Evolutionary conservation across 2,113 vertebrate genomes (phyloP).

Genomic region (Tamias sibiricus): DNA sequence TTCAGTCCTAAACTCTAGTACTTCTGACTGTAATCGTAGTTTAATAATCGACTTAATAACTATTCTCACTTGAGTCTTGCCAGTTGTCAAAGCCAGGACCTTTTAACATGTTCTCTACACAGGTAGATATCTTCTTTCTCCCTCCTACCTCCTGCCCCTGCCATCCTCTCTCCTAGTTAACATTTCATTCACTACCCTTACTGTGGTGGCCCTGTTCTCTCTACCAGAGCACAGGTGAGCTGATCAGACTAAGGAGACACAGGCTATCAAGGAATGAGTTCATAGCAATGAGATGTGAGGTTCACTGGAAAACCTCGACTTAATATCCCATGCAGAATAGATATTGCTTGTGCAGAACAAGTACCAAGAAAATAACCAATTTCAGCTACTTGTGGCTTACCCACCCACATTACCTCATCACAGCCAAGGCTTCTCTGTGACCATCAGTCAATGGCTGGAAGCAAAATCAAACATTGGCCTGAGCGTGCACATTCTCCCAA

Average conservation of each 20-base stretch:
- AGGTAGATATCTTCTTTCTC: too few relatives aligned
- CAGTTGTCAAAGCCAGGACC: neutral
- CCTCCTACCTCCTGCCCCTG: too few relatives aligned
- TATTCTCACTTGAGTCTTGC: neutral
- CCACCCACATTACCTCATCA: conserved; percentile 51
- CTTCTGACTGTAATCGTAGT: neutral
- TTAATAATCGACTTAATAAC: neutral
- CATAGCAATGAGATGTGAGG: neutral
- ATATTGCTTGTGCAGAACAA: neutral
- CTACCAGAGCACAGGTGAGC: neutral
- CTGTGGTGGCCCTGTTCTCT: neutral
- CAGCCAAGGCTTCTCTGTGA: neutral
- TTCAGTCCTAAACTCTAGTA: neutral
- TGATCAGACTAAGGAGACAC: neutral
- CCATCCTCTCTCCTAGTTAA: neutral
- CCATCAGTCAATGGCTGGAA: conserved; percentile 15
- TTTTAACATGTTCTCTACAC: neutral
- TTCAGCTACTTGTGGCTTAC: neutral
- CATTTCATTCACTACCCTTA: neutral
- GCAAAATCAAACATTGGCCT: conserved; percentile 7
- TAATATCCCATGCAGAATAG: neutral
- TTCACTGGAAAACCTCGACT: neutral
- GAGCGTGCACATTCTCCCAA: neutral
- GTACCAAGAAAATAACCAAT: conserved; percentile 23
- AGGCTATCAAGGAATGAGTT: neutral